Evolutionary conservation across 2,797 vertebrate species (phyloP), one percentile per base, ranked within the genome.

Genomic region (Gymnoscopelus braueri): DNA sequence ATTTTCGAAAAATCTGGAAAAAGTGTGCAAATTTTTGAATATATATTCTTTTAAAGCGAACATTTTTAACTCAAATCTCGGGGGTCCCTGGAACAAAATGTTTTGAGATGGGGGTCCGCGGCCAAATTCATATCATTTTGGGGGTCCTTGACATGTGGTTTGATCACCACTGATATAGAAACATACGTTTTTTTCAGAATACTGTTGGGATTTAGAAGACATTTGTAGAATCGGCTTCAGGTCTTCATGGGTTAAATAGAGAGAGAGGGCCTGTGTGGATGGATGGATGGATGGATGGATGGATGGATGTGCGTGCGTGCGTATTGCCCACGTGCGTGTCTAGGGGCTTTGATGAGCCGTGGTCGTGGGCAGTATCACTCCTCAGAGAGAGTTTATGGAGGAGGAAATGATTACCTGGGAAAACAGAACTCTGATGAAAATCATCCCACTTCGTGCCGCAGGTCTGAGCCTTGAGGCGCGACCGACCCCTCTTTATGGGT

Each of bases 381-480:
- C 79, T 75, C 59, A 61, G 88, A 90, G 87, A 84, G 82, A 83
- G 67, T 89, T 90, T 86, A 85, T 82, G 78, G 77, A 72, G 87
- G 76, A 85, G 85, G 86, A 85, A 86, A 85, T 87, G 84, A 92
- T 92, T 90, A 87, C 82, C 82, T 85, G 62, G 78, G 85, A 90
- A 90, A 71, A 69, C 69, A 80, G 66, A 88, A 84, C 82, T 91
- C 86, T 88, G 87, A 91, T 89, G 88, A 87, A 89, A 90, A 90
- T 84, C 78, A 60, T 72, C 84, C 83, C 84, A 83, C 86, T 88
- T 85, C 68, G 68, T 71, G 73, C 84, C 48, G 52, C 76, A 69
- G 77, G 72, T 79, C 65, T 76, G 83, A 76, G 71, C 39, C 39
- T 44, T 3, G 39, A 44, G 76, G 79, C 59, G 66, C 63, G 8